A percentile compares a stretch with the other conserved stretches of the same genome.
Evolutionary conservation across 2,888 invertebrate species (phyloP).

Genomic region (Philonicus albiceps): DNA sequence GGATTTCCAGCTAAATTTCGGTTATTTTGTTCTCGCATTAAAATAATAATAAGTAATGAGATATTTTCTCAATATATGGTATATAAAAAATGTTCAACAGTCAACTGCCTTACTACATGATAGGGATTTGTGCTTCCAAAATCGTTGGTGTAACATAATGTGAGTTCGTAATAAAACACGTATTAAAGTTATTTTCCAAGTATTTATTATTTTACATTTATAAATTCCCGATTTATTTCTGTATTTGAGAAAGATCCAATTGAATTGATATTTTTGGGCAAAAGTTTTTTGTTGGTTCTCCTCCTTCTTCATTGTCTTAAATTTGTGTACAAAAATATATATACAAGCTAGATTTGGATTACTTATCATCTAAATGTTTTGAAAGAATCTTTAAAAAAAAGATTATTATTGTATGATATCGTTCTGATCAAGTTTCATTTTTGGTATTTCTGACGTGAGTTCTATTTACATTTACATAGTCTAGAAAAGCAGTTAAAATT

Average conservation of each 20-base stretch:
- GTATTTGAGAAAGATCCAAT: conserved; percentile 15
- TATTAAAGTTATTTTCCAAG: conserved; percentile 2
- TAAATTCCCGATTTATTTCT: conserved; percentile 31
- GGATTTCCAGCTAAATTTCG: not conserved
- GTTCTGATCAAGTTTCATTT: conserved; percentile 26
- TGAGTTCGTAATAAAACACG: not conserved
- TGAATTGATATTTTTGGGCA: conserved; percentile 18
- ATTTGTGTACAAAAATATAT: conserved; percentile 43
- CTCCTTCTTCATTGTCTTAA: conserved; percentile 20
- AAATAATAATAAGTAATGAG: not conserved
- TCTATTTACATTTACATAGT: conserved; percentile 4
- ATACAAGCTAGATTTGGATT: conserved; percentile 40
- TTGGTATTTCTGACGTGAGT: conserved; percentile 28
- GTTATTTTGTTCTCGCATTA: not conserved
- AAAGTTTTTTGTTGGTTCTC: conserved; percentile 11
- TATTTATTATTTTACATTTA: conserved; percentile 32
- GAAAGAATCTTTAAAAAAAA: conserved; percentile 25
- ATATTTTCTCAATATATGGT: not conserved
- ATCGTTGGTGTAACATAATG: not conserved
- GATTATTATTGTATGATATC: conserved; percentile 19
- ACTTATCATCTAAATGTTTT: conserved; percentile 29
- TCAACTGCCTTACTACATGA: not conserved
- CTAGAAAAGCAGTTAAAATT: conserved; percentile 19
- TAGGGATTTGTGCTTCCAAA: conserved; percentile 20
- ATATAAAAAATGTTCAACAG: not conserved